Base-by-base conservation (phyloP, 23 tunicate species). In the Diplosoma virens region DNA sequence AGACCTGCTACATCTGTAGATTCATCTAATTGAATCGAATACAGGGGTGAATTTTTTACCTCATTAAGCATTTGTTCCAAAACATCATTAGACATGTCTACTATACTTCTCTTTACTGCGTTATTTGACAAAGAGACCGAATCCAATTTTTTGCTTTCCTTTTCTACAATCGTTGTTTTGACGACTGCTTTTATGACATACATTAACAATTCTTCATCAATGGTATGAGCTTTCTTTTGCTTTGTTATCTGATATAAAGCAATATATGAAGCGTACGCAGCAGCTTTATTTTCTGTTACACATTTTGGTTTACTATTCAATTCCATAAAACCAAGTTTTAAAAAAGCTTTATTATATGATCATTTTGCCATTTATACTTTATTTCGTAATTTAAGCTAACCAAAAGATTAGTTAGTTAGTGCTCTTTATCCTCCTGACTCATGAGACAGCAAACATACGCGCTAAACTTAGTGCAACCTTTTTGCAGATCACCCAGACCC, bases 51-150 rank as follows among this genome's bases (percentile, higher is more conserved):
- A 35, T 14, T 36, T 24, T 69, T 66, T 30, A 66, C 72, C 26
- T 66, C 28, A 30, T n/a, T 66, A 25, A 66, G 37, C 24, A 27
- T 66, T n/a, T 69, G 76, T 18, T 69, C 76, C 21, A 35, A 36
- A 69, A 69, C 76, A 35, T 34, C 76, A 69, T 69, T n/a, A 31
- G 76, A 35, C 76, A 41, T 41, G 50, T 41, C 50, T 41, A 41
- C 50, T 41, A 41, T n/a, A n/a, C n/a, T n/a, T n/a, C n/a, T n/a
- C n/a, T n/a, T 41, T 41, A 41, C 50, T 41, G 50, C 14, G 50
- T 41, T 41, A 41, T 41, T 41, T 69, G 76, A 69, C 34, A 35
- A 31, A 33, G 76, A 69, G 34, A 66, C 26, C 26, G 66, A 17
- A 58, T 20, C 36, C 36, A 65, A 65, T 30, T 65, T 65, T 65